Evolutionary conservation across 1,140 invertebrate genomes (phyloP).

Genomic region (Procambarus clarkii): DNA sequence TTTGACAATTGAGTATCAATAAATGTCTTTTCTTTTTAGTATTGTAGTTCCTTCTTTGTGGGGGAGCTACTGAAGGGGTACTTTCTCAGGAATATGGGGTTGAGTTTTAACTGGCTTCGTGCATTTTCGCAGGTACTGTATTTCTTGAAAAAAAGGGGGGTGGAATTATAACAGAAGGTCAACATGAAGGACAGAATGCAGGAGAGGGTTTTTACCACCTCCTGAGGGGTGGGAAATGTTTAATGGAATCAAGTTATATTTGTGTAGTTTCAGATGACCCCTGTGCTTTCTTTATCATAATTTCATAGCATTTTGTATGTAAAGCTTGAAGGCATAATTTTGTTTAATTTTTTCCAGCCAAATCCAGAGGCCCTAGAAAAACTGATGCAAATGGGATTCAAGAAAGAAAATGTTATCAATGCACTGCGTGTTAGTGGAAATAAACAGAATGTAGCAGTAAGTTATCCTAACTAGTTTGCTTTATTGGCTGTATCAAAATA

Average conservation of each 20-base stretch:
- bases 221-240: constrained; percentile 5
- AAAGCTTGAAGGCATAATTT: neutral
- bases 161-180: too few relatives aligned
- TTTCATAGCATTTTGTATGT: constrained; percentile 9
- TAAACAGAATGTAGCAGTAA: constrained; percentile 80
- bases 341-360: constrained; percentile 77
- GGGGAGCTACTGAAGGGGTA: too few relatives aligned
- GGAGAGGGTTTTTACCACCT: neutral
- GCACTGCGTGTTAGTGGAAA: constrained; percentile 80
- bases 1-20: too few relatives aligned
- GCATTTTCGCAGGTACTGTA: too few relatives aligned
- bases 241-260: too few relatives aligned
- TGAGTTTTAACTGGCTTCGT: too few relatives aligned
- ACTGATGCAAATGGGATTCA: constrained; percentile 82
- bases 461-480: constrained; percentile 58
- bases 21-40: too few relatives aligned
- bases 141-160: too few relatives aligned
- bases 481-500: neutral
- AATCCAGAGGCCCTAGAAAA: constrained; percentile 78
- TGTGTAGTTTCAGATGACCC: too few relatives aligned
- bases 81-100: too few relatives aligned
- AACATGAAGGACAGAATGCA: too few relatives aligned
- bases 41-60: too few relatives aligned
- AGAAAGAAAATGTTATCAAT: constrained; percentile 79
- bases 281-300: constrained; percentile 3